Evolutionary conservation across 2,888 invertebrate genomes (phyloP).

Genomic region (Dasypogon diadema): DNA sequence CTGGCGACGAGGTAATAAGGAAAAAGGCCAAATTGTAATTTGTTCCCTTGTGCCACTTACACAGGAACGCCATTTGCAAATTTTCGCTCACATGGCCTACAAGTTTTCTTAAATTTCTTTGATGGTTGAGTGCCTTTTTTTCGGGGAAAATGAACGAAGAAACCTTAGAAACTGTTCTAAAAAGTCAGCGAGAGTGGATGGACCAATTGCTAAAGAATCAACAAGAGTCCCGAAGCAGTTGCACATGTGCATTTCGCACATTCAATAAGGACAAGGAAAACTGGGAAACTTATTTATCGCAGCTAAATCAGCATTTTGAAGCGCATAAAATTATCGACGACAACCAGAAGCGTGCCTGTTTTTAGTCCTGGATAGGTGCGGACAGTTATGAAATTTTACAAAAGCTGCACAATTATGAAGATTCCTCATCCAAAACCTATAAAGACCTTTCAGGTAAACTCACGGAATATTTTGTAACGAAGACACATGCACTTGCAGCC

Average conservation of each 20-base stretch:
- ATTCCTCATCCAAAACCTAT: conserved; percentile 6
- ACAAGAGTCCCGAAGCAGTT: too few relatives aligned
- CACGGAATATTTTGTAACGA: conserved; percentile 31
- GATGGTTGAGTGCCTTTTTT: too few relatives aligned
- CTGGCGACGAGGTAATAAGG: neutral
- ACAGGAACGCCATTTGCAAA: neutral
- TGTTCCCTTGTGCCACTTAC: neutral
- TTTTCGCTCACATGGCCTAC: neutral
- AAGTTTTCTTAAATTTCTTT: too few relatives aligned
- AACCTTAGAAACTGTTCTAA: neutral
- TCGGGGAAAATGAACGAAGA: neutral
- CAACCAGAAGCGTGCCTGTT: neutral
- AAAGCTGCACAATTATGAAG: conserved; percentile 2
- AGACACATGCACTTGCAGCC: conserved; percentile 23
- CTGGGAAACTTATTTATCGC: neutral
- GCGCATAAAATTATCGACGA: neutral
- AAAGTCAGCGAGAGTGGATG: neutral
- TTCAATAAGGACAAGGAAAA: neutral
- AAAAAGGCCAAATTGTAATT: neutral
- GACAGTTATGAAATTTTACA: neutral
- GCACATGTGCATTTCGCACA: neutral
- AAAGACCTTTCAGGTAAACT: neutral
- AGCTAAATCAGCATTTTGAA: neutral
- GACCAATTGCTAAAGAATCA: neutral
- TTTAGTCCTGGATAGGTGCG: neutral